Conservation (phyloP, 2,888 invertebrate species). For the Stenurella melanura region DNA sequence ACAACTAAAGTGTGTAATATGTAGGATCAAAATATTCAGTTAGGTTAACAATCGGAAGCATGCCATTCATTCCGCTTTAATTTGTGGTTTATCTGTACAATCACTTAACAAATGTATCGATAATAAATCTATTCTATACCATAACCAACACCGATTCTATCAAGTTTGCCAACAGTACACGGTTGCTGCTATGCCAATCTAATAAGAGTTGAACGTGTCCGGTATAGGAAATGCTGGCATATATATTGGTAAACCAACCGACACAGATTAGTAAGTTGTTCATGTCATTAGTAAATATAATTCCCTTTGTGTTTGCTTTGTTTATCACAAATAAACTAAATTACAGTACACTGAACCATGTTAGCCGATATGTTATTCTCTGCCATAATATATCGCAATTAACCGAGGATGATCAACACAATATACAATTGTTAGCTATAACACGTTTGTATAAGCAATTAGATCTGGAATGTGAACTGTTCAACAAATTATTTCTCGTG, state of each 20-base stretch:
- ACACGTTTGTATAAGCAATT: background rate
- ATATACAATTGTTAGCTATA: slow-evolving; percentile 5
- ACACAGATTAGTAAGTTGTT: slow-evolving; percentile 40
- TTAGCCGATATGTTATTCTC: slow-evolving; percentile 31
- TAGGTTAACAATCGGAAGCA: too few relatives aligned
- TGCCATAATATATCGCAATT: slow-evolving; percentile 22
- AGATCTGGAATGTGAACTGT: background rate
- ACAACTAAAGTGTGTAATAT: too few relatives aligned
- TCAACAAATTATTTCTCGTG: background rate
- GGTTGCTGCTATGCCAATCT: background rate
- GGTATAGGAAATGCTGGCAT: background rate
- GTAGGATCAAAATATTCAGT: too few relatives aligned
- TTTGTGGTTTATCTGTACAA: background rate
- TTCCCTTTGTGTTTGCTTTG: slow-evolving; percentile 34
- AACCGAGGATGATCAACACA: background rate
- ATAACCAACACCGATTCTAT: slow-evolving; percentile 4
- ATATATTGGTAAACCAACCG: slow-evolving; percentile 38
- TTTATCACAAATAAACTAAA: slow-evolving; percentile 33
- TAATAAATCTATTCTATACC: slow-evolving; percentile 1
- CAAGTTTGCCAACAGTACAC: background rate
- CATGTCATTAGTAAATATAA: slow-evolving; percentile 36
- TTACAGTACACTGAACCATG: slow-evolving; percentile 24
- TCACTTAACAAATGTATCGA: background rate
- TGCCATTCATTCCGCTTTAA: too few relatives aligned
- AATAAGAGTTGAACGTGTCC: slow-evolving; percentile 34